Evolutionary conservation across 2,888 invertebrate genomes (phyloP).

Genomic region (Sepiola atlantica): DNA sequence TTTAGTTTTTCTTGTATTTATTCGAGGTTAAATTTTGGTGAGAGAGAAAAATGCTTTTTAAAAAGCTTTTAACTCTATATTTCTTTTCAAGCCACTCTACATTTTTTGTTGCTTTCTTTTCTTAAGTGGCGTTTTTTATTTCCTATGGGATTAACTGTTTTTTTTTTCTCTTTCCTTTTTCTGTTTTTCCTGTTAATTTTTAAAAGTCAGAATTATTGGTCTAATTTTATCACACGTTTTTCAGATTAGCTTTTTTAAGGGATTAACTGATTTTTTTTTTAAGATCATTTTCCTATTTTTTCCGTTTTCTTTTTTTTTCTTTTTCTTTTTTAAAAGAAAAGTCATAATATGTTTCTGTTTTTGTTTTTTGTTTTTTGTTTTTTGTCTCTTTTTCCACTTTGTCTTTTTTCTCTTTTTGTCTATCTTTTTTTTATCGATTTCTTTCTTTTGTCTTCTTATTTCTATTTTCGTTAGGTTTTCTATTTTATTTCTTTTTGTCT

Average conservation of each 20-base stretch:
- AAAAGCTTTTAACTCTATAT: slow-evolving; percentile 8
- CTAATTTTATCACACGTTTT: not conserved
- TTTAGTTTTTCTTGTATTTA: not conserved
- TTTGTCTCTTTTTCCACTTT: too few relatives aligned
- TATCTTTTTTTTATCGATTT: too few relatives aligned
- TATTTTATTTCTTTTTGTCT: not conserved
- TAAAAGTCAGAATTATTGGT: not conserved
- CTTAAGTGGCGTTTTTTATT: not conserved
- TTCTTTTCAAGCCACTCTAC: not conserved
- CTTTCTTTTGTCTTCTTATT: not conserved
- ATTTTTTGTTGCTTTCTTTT: not conserved
- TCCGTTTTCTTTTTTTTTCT: too few relatives aligned
- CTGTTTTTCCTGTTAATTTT: too few relatives aligned
- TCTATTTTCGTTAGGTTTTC: not conserved
- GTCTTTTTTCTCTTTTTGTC: too few relatives aligned
- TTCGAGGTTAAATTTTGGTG: not conserved
- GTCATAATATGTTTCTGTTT: not conserved
- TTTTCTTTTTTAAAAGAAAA: not conserved
- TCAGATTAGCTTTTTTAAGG: not conserved
- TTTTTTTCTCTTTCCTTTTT: not conserved
- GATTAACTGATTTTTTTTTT: too few relatives aligned
- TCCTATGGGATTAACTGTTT: not conserved
- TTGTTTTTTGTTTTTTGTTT: too few relatives aligned
- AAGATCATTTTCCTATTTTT: not conserved
- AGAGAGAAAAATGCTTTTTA: not conserved